Base-by-base conservation (phyloP, 2,113 vertebrate genomes). In the Microtus richardsoni region DNA sequence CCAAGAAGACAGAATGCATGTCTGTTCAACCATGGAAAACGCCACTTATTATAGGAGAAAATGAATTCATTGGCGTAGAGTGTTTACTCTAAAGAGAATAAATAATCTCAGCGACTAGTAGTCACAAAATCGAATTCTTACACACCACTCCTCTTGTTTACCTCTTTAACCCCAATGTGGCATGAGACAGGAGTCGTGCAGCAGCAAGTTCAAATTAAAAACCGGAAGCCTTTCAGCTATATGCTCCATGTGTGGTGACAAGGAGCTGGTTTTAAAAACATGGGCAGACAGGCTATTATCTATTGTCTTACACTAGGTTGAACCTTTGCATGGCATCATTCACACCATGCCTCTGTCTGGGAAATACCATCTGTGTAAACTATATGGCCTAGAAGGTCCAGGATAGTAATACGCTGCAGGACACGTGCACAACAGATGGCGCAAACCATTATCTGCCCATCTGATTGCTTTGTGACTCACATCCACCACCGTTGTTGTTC, bases 381-480 rank as follows among this genome's bases (percentile, higher is more conserved):
- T 97, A 89, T 96, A 96, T 97, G 97, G 96, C 97, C 97, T 79
- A 95, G 97, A 96, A 97, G 97, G 96, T 97, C 97, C 82, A 96
- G 97, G 96, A 98, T 97, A 98, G 96, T 88, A 94, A 95, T 60
- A 89, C 96, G 98, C 97, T 98, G 96, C 91, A 95, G 41, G 93
- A 96, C 98, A 98, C 94, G 80, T 98, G 98, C 87, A 95, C 93
- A 98, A 73, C 98, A 99, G 98, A 98, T 98, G 98, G 97, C 64
- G 82, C 39, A 73, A 86, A 92, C 89, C 79, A 91, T 80, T 94
- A 47, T 95, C 97, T 97, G 96, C 94, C 93, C 95, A 88, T 13
- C 30, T 85, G 86, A 70, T 98, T 96, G 78, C 93, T 96, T 83
- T 83, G 93, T 98, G 97, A 97, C 93, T 97, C 91, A 97, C 94